These are phyloP conservation scores for Athalia circularis DNA, from an alignment of 2,888 invertebrate genomes.

Conservation along the genomic window DNA sequence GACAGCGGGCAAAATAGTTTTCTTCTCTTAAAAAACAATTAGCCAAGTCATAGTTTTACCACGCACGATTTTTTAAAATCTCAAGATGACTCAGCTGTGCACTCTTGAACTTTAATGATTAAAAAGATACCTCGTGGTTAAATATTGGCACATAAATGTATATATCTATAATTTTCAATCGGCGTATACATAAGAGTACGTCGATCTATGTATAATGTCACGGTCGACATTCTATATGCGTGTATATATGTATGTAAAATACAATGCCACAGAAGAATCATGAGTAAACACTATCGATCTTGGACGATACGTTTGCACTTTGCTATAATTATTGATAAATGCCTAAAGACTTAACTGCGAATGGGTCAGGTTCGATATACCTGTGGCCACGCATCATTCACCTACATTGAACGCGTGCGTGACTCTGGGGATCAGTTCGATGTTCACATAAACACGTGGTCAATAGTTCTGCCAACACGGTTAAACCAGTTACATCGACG, in stretches of 20 bases:
- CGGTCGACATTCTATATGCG: background rate
- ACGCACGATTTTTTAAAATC: too few relatives aligned
- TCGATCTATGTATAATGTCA: too few relatives aligned
- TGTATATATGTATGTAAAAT: background rate
- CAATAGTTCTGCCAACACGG: constrained; percentile 43
- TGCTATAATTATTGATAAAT: constrained; percentile 7
- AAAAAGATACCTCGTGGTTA: too few relatives aligned
- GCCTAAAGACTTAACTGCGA: background rate
- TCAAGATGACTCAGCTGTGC: too few relatives aligned
- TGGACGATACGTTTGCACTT: constrained; percentile 7
- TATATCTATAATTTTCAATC: too few relatives aligned
- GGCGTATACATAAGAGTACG: too few relatives aligned
- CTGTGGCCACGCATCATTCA: background rate
- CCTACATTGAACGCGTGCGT: constrained; percentile 13
- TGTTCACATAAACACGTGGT: constrained; percentile 45
- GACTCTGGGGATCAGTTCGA: constrained; percentile 28
- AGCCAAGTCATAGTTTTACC: too few relatives aligned
- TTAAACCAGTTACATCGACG: constrained; percentile 25
- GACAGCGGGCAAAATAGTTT: too few relatives aligned
- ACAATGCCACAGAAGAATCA: background rate
- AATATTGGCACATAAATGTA: too few relatives aligned
- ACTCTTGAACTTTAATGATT: too few relatives aligned
- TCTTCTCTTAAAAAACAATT: too few relatives aligned
- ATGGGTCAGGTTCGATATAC: background rate
- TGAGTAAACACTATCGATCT: constrained; percentile 30